Evolutionary conservation across 2,113 vertebrate genomes (phyloP).

Genomic region (Lasiurus cinereus): DNA sequence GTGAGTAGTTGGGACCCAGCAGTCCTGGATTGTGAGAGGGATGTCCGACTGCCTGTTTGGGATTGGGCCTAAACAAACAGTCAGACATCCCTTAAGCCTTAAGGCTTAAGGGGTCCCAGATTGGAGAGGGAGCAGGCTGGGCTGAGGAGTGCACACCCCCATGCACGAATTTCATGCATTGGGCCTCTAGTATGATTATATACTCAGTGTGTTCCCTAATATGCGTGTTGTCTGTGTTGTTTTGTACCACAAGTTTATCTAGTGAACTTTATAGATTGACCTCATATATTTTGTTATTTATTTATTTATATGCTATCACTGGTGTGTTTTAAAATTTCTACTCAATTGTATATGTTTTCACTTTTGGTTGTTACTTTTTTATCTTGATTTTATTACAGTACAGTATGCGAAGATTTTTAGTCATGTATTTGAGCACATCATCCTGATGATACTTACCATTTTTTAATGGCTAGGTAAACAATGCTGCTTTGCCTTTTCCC

Average conservation of each 20-base stretch:
- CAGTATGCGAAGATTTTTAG: background rate
- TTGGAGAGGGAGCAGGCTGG: no score
- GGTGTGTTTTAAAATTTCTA: conserved; percentile 37
- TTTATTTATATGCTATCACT: conserved; percentile 35
- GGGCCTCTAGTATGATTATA: background rate
- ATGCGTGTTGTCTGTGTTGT: background rate
- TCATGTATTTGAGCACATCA: conserved; percentile 35
- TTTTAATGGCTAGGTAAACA: background rate
- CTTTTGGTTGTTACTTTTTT: background rate
- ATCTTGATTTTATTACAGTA: conserved; percentile 51
- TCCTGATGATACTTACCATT: background rate
- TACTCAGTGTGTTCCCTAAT: background rate
- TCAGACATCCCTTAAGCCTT: no score
- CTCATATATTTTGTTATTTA: background rate
- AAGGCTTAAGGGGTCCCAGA: no score
- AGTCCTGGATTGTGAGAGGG: no score
- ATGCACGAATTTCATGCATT: no score
- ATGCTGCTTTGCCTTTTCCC: background rate
- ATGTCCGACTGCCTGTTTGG: no score
- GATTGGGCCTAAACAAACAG: no score
- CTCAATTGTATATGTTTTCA: background rate
- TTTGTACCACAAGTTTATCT: background rate
- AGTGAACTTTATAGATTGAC: background rate
- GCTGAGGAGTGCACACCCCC: no score
- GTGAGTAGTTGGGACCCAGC: no score